These are phyloP conservation scores for Piscicola geometra DNA, from an alignment of 2,888 invertebrate species.

Conservation along the genomic window DNA sequence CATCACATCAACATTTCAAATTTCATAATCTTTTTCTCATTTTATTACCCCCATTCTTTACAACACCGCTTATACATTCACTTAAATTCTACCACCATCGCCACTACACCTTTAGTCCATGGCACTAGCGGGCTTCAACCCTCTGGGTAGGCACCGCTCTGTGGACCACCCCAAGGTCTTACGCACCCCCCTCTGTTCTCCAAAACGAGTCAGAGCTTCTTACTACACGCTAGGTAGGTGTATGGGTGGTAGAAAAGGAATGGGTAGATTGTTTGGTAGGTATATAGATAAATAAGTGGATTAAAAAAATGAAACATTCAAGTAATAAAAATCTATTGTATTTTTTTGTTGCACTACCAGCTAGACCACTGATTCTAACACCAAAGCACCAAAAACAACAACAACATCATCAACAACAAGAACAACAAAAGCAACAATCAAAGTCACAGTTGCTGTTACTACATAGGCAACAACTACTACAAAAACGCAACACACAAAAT, in stretches of 20 bases:
- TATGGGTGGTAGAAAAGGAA: neutral
- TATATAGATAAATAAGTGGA: neutral
- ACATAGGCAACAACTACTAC: slow-evolving; percentile 1
- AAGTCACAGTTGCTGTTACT: slow-evolving; percentile 11
- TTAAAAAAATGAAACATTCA: too few species aligned
- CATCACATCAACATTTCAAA: too few species aligned
- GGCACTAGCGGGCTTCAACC: slow-evolving; percentile 64
- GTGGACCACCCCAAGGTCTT: slow-evolving; percentile 48
- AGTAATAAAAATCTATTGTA: too few species aligned
- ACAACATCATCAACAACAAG: neutral
- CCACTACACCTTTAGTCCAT: slow-evolving; percentile 61
- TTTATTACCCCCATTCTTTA: too few species aligned
- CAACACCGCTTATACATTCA: neutral
- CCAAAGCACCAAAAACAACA: slow-evolving; percentile 19
- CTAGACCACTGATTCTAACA: slow-evolving; percentile 41
- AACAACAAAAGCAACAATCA: neutral
- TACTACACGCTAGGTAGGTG: slow-evolving; percentile 49
- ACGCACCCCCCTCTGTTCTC: slow-evolving; percentile 47
- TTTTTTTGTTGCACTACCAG: slow-evolving; percentile 2
- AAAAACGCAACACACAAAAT: neutral
- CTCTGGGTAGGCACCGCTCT: slow-evolving; percentile 48
- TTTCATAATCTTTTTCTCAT: too few species aligned
- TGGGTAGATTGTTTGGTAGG: neutral
- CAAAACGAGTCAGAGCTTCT: slow-evolving; percentile 46
- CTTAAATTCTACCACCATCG: neutral